Evolutionary conservation across 2,888 invertebrate genomes (phyloP).

Genomic region (Ectobius pallidus): DNA sequence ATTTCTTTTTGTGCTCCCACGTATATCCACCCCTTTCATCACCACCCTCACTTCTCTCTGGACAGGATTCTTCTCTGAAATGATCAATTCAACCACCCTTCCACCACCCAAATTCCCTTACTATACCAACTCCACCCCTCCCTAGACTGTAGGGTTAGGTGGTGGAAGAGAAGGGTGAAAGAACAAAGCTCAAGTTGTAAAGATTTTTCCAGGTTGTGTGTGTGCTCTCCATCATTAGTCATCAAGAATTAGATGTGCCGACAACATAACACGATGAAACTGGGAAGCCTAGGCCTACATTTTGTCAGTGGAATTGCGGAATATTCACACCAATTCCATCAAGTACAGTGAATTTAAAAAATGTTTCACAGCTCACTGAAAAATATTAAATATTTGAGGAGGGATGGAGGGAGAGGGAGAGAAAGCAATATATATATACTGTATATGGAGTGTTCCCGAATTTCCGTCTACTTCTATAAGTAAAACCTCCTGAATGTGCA

Average conservation of each 20-base stretch:
- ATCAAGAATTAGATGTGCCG: not conserved
- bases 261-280: not conserved
- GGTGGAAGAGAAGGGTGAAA: conserved; percentile 4
- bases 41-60: conserved; percentile 4
- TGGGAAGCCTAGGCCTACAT: too few relatives aligned
- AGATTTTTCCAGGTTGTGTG: not conserved
- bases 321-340: too few relatives aligned
- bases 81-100: not conserved
- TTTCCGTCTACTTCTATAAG: too few relatives aligned
- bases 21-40: not conserved
- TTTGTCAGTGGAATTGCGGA: too few relatives aligned
- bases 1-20: conserved; percentile 17
- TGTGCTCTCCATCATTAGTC: not conserved
- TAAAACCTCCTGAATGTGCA: too few relatives aligned
- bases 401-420: too few relatives aligned
- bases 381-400: too few relatives aligned
- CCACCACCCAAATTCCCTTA: too few relatives aligned
- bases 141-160: not conserved
- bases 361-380: too few relatives aligned
- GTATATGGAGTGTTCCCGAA: too few relatives aligned
- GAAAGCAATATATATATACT: too few relatives aligned
- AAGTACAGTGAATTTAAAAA: too few relatives aligned
- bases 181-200: not conserved
- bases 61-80: conserved; percentile 12
- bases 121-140: not conserved